Conservation (phyloP, 1,140 invertebrate genomes). For the Drosophila pandora region DNA sequence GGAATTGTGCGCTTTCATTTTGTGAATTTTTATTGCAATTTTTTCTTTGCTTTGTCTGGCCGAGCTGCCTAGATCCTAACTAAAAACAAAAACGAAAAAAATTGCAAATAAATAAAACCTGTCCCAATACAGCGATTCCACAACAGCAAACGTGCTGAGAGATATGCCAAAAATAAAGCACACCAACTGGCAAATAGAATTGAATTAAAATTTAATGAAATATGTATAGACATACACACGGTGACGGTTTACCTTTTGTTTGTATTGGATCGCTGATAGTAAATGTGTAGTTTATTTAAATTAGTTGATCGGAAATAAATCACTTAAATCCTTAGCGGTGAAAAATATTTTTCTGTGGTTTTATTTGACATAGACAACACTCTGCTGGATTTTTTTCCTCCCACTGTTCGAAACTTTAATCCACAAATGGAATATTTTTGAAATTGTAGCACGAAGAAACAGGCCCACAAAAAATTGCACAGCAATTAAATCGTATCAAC, state of each 20-base stretch:
- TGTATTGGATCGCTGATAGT: conserved; percentile 20
- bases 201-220: conserved; percentile 55
- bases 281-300: conserved; percentile 31
- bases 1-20: conserved; percentile 51
- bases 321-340: conserved; percentile 9
- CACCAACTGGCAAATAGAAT: conserved; percentile 43
- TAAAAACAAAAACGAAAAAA: conserved; percentile 32
- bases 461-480: conserved; percentile 16
- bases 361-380: conserved; percentile 17
- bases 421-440: conserved; percentile 20
- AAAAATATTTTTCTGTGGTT: conserved; percentile 46
- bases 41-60: conserved; percentile 27
- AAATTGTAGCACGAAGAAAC: conserved; percentile 10
- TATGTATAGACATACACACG: background rate
- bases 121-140: conserved; percentile 29
- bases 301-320: conserved; percentile 39
- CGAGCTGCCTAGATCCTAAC: conserved; percentile 29
- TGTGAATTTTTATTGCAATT: conserved; percentile 50
- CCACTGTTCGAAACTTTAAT: conserved; percentile 1
- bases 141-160: conserved; percentile 17
- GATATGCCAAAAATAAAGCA: conserved; percentile 5
- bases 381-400: conserved; percentile 3
- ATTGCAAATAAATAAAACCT: conserved; percentile 45
- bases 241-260: conserved; percentile 38
- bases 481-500: conserved; percentile 58